Base-by-base conservation (phyloP, 2,797 vertebrate genomes). In the Haliaeetus albicilla region DNA sequence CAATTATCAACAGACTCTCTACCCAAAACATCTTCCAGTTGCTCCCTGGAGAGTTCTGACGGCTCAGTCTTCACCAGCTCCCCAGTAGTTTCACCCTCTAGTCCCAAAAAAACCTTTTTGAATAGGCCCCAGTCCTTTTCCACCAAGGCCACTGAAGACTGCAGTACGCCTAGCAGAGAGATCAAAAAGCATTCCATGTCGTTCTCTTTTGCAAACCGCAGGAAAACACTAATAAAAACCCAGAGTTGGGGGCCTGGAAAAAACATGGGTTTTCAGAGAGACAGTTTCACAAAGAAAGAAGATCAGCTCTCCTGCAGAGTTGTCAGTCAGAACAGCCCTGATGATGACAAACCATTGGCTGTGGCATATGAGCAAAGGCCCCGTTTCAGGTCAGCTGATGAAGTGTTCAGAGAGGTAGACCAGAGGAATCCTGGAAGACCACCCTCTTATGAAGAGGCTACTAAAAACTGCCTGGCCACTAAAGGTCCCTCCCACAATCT, bases 401-500 rank as follows among this genome's bases (percentile, higher is more conserved):
- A 99, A 48, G 98, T 99, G 30, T 99, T 99, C 93, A 98, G 97
- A 84, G 97, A 98, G 8, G 98, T 98, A 63, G 99, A 99, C 95
- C 98, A 98, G 93, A 98, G 54, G 84, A 96, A 97, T 61, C 98
- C 98, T 16, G 97, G 98, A 75, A 98, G 87, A 25, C 99, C 99
- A 4, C 99, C 99, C 0, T 98, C 99, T 1, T 99, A 99, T 0
- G 83, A 98, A 92, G 98, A 99, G 63, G 98, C 99, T 2, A 77
- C 99, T 57, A 98, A 97, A 91, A 96, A 95, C 94, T 97, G 89
- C 24, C 74, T 87, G 18, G 51, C 75, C 11, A 86, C 87, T 18
- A 95, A 94, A 37, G 78, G 96, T 33, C 43, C 91, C 1, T 96
- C 98, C 7, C 94, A 78, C 7, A 97, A 98, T 27, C 98, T 99